Evolutionary conservation across 2,113 vertebrate genomes (phyloP).

Genomic region (Sarotherodon lohbergeri): DNA sequence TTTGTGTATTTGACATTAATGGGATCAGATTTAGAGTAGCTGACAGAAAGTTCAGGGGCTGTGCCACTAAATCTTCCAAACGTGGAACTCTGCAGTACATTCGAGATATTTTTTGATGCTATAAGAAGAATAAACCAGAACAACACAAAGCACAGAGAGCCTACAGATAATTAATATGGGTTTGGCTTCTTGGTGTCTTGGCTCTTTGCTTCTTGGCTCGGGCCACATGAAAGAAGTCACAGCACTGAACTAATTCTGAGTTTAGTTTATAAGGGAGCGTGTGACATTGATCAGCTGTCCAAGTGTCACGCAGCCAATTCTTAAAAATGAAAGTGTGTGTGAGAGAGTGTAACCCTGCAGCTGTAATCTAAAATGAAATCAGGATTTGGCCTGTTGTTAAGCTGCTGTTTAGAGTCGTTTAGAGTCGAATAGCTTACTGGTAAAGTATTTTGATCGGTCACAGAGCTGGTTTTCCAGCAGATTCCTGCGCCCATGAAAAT

Average conservation of each 20-base stretch:
- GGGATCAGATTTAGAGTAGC: neutral
- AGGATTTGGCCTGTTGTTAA: neutral
- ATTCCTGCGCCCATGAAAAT: neutral
- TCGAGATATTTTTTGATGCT: slow-evolving; percentile 19
- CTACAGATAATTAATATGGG: slow-evolving; percentile 24
- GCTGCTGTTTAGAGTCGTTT: neutral
- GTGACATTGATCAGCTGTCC: neutral
- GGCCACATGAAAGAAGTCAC: slow-evolving; percentile 40
- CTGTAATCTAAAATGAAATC: neutral
- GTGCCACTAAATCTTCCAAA: slow-evolving; percentile 11
- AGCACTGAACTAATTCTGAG: neutral
- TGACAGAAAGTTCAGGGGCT: neutral
- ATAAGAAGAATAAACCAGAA: slow-evolving; percentile 23
- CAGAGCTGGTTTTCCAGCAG: neutral
- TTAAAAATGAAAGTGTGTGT: neutral
- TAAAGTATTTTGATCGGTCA: neutral
- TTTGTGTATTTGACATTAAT: neutral
- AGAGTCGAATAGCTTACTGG: neutral
- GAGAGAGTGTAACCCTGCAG: neutral
- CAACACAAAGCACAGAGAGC: neutral
- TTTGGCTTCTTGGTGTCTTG: neutral
- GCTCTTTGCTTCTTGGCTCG: neutral
- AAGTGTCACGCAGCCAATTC: neutral
- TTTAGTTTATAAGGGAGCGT: neutral
- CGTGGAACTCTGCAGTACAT: neutral